phyloP scores from a whole-genome alignment of 2,888 invertebrate species.

The Agrotis exclamationis region DNA sequence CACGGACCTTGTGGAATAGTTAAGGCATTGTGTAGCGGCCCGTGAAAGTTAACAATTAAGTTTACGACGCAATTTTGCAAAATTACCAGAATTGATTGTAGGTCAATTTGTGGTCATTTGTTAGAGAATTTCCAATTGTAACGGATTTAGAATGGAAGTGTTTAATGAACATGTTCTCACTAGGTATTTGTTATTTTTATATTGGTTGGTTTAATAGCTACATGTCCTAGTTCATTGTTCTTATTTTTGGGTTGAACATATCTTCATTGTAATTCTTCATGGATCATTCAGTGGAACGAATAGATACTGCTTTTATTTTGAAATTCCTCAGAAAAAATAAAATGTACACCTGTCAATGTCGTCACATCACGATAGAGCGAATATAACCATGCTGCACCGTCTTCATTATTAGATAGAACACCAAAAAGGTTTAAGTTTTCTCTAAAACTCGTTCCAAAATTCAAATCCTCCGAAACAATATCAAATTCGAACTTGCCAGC shows the following conservation, averaged over 20 bases:
- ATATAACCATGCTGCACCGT: background rate
- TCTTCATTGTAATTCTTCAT: background rate
- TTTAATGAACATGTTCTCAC: conserved; percentile 43
- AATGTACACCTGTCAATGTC: background rate
- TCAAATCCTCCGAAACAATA: conserved; percentile 4
- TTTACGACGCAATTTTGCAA: conserved; percentile 60
- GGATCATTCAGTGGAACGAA: background rate
- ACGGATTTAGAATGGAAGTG: conserved; percentile 52
- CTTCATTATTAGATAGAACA: background rate
- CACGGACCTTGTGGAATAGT: conserved; percentile 60
- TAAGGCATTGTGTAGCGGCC: conserved; percentile 51
- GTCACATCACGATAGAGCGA: background rate
- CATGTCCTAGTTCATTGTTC: conserved; percentile 16
- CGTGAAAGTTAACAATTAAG: conserved; percentile 65
- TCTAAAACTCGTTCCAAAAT: background rate
- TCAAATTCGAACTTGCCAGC: conserved; percentile 29
- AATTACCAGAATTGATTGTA: conserved; percentile 55
- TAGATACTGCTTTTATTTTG: too few relatives aligned
- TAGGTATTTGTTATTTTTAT: conserved; percentile 4
- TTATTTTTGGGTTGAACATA: background rate
- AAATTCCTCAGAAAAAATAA: too few relatives aligned
- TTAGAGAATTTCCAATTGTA: conserved; percentile 53
- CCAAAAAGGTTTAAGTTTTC: background rate
- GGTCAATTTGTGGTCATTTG: conserved; percentile 59
- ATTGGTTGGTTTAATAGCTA: conserved; percentile 23